Evolutionary conservation across 2,113 vertebrate genomes (phyloP).

Genomic region (Todiramphus saurophagus): DNA sequence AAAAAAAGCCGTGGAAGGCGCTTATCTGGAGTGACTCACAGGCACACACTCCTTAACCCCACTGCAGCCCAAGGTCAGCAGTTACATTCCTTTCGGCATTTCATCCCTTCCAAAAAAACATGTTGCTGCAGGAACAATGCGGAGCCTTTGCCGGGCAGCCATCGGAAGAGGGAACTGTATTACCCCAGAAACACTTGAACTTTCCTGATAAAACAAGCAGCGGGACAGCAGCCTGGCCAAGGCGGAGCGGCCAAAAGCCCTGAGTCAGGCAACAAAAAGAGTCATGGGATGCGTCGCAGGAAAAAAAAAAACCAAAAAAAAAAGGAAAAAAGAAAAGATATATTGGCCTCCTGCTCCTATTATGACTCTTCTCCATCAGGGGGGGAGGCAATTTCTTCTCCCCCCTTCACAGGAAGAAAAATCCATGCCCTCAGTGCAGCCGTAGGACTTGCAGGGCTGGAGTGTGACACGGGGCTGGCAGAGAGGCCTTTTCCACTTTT

Average conservation of each 20-base stretch:
- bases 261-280: conserved; percentile 36
- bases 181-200: conserved; percentile 66
- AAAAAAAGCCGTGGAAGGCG: conserved; percentile 43
- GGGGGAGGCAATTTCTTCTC: background rate
- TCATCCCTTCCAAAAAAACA: conserved; percentile 66
- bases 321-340: background rate
- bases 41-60: conserved; percentile 74
- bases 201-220: conserved; percentile 51
- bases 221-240: conserved; percentile 10
- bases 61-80: conserved; percentile 73
- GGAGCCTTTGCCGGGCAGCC: conserved; percentile 8
- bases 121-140: conserved; percentile 56
- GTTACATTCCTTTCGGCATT: conserved; percentile 64
- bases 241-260: background rate
- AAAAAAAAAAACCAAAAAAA: too few relatives aligned
- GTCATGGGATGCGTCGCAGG: background rate
- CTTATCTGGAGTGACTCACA: conserved; percentile 73
- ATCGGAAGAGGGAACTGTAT: conserved; percentile 45
- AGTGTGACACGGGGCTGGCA: fast-evolving
- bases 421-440: fast-evolving
- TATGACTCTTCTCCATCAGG: background rate
- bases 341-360: background rate
- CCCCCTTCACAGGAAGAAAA: background rate
- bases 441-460: fast-evolving
- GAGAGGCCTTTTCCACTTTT: background rate